phyloP scores from a whole-genome alignment of 2,797 vertebrate genomes.

The Acanthis flammea region DNA sequence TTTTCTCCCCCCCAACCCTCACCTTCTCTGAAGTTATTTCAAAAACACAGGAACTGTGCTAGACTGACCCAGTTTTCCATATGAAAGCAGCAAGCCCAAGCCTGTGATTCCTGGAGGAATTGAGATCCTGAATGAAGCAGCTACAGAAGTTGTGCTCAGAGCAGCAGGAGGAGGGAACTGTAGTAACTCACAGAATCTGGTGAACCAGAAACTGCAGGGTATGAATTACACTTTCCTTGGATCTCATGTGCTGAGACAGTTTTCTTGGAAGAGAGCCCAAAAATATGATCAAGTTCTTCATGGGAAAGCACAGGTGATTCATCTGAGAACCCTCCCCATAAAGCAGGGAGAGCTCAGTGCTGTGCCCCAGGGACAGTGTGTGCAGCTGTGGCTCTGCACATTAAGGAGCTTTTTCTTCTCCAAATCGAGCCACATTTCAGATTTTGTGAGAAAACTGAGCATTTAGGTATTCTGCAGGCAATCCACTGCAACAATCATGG shows the following conservation, averaged over 20 bases:
- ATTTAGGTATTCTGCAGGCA: background rate
- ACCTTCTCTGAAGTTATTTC: background rate
- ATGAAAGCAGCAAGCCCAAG: background rate
- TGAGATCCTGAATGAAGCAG: slow-evolving; percentile 30
- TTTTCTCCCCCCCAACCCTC: background rate
- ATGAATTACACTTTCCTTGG: background rate
- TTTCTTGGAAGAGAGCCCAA: background rate
- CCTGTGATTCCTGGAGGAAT: background rate
- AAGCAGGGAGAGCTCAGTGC: background rate
- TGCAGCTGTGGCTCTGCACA: background rate
- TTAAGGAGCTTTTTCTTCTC: background rate
- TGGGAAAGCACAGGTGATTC: background rate
- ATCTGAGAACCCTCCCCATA: background rate
- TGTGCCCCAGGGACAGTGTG: background rate
- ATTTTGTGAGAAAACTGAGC: background rate
- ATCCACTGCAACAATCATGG: background rate
- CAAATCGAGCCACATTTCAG: background rate
- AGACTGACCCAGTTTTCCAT: slow-evolving; percentile 19
- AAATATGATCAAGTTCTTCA: background rate
- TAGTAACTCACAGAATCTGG: background rate
- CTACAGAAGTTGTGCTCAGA: background rate
- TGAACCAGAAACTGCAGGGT: background rate
- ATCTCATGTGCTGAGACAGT: background rate
- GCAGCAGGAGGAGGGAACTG: background rate
- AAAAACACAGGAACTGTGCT: background rate